These are phyloP conservation scores for Pheucticus melanocephalus DNA, from an alignment of 2,113 vertebrate genomes.

Conservation along the genomic window DNA sequence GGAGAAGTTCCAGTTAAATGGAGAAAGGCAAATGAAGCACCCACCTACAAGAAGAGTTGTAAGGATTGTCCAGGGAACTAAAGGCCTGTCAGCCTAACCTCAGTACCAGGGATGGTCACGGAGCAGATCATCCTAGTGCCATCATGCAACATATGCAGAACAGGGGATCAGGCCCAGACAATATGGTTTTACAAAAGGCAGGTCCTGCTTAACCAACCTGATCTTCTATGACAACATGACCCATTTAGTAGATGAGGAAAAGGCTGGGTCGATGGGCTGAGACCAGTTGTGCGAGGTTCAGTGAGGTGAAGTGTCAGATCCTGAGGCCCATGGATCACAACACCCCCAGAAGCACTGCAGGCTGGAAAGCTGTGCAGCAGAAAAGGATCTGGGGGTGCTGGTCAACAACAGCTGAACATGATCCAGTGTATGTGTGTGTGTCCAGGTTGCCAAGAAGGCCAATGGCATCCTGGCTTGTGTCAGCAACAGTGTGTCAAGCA, in stretches of 20 bases:
- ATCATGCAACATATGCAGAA: neutral
- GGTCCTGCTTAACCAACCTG: neutral
- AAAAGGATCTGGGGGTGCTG: neutral
- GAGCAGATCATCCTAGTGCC: neutral
- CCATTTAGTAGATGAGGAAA: neutral
- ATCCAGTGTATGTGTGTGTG: neutral
- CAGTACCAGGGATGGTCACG: rapidly evolving
- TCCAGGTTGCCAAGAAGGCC: neutral
- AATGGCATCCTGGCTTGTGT: neutral
- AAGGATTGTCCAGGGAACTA: neutral
- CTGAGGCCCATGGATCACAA: neutral
- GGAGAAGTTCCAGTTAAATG: neutral
- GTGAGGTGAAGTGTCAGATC: neutral
- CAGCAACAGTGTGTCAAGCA: neutral
- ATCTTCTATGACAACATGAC: neutral
- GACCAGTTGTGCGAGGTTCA: rapidly evolving
- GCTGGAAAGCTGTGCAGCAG: neutral
- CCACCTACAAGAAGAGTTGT: neutral
- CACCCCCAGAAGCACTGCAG: neutral
- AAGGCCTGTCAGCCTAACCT: neutral
- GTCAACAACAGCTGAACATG: rapidly evolving
- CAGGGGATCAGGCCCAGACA: neutral
- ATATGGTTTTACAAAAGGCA: neutral
- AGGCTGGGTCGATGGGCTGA: neutral
- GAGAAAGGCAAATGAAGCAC: neutral